These are phyloP conservation scores for Rhinella marina DNA, from an alignment of 2,797 vertebrate species.

Conservation along the genomic window DNA sequence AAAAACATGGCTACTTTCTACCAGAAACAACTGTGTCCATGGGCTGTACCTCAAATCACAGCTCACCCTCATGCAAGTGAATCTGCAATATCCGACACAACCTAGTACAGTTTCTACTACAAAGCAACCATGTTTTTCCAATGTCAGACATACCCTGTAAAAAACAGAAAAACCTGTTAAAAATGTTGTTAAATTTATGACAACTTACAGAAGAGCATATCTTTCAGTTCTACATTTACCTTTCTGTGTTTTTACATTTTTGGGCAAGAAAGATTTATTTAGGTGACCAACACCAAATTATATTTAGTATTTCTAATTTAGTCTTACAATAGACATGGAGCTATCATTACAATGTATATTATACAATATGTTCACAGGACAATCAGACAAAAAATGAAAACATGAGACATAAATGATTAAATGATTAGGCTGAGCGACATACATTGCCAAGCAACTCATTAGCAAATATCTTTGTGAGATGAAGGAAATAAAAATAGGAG, in stretches of 20 bases:
- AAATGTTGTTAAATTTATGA: background rate
- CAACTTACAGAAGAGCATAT: background rate
- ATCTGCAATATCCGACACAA: background rate
- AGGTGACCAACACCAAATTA: background rate
- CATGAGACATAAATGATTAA: conserved; percentile 56
- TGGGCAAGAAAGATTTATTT: background rate
- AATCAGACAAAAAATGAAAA: conserved; percentile 64
- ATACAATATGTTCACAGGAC: conserved; percentile 53
- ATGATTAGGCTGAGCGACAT: conserved; percentile 63
- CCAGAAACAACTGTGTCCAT: no score
- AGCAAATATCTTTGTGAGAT: conserved; percentile 63
- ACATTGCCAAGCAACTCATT: conserved; percentile 65
- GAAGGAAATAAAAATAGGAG: conserved; percentile 60
- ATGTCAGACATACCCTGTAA: background rate
- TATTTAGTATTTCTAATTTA: background rate
- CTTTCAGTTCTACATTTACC: background rate
- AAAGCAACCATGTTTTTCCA: background rate
- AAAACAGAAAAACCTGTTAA: background rate
- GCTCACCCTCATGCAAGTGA: background rate
- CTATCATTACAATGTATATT: conserved; percentile 2
- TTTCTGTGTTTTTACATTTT: background rate
- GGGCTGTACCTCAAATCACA: background rate
- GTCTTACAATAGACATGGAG: background rate
- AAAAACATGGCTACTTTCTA: background rate
- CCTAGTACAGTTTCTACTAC: no score